Conservation (phyloP, 2,888 invertebrate genomes). For the Itoplectis maculator region DNA sequence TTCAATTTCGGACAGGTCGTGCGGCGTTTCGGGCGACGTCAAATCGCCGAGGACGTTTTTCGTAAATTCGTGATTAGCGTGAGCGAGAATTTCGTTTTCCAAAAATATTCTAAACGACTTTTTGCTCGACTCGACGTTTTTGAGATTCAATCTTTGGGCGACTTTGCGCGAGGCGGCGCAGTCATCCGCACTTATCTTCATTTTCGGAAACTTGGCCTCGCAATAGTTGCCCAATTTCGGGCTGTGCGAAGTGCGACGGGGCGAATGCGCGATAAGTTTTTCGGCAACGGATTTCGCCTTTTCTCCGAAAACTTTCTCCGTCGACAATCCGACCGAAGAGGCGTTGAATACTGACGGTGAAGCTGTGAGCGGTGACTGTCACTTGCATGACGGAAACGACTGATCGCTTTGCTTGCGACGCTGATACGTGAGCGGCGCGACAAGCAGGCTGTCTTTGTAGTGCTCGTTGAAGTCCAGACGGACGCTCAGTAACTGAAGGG, state of each 20-base stretch:
- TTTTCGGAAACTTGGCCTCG: slow-evolving; percentile 46
- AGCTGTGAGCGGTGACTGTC: slow-evolving; percentile 70
- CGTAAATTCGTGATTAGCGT: slow-evolving; percentile 67
- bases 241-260: background rate
- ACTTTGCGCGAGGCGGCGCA: slow-evolving; percentile 49
- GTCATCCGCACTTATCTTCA: slow-evolving; percentile 54
- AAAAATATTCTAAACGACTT: slow-evolving; percentile 71
- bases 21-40: slow-evolving; percentile 68
- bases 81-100: slow-evolving; percentile 72
- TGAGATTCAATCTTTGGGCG: slow-evolving; percentile 69
- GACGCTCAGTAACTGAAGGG: slow-evolving; percentile 95
- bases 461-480: slow-evolving; percentile 98
- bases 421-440: slow-evolving; percentile 86
- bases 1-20: slow-evolving; percentile 66
- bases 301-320: background rate
- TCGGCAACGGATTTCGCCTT: slow-evolving; percentile 10
- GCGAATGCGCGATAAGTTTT: slow-evolving; percentile 48
- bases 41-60: slow-evolving; percentile 46
- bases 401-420: slow-evolving; percentile 82
- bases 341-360: slow-evolving; percentile 18
- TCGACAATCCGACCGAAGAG: background rate
- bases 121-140: slow-evolving; percentile 72
- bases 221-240: slow-evolving; percentile 24
- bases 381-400: slow-evolving; percentile 78
- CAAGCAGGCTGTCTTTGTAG: slow-evolving; percentile 93